A percentile compares a stretch with the other conserved stretches of the same genome.
These are phyloP conservation scores for Nasonia giraulti DNA, from an alignment of 1,140 invertebrate species.

Conservation along the genomic window DNA sequence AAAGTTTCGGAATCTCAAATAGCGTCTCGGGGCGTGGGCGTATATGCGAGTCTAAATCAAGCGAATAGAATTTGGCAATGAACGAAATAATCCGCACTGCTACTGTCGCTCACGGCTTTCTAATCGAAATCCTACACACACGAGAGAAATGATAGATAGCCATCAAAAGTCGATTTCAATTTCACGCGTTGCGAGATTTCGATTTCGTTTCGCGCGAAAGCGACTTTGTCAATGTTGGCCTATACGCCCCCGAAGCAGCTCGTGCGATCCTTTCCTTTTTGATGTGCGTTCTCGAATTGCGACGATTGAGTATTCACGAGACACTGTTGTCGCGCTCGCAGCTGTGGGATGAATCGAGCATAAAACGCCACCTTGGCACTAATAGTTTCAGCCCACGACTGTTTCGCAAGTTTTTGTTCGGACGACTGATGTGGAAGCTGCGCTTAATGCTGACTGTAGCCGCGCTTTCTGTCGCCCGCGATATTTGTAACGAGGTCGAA, in stretches of 20 bases:
- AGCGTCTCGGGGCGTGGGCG: too few species aligned
- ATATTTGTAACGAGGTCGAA: slow-evolving; percentile 22
- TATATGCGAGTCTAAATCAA: too few species aligned
- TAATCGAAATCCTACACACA: neutral
- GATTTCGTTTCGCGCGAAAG: slow-evolving; percentile 16
- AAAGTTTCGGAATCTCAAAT: too few species aligned
- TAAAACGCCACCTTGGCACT: slow-evolving; percentile 40
- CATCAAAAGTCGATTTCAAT: too few species aligned
- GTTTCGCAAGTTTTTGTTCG: slow-evolving; percentile 23
- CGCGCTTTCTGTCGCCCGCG: neutral
- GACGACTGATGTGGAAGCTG: neutral
- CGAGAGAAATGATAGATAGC: neutral
- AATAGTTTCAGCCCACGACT: slow-evolving; percentile 34
- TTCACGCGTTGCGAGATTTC: neutral
- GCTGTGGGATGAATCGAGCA: neutral
- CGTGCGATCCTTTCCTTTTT: neutral
- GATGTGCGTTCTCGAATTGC: too few species aligned
- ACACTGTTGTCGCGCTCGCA: neutral
- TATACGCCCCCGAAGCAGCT: neutral
- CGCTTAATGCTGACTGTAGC: neutral
- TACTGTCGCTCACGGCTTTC: neutral
- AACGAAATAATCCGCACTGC: neutral
- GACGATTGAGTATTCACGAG: neutral
- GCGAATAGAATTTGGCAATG: neutral
- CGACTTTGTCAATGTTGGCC: neutral